Base-by-base conservation (phyloP, 2,888 invertebrate species). In the Ypsolopha sequella region DNA sequence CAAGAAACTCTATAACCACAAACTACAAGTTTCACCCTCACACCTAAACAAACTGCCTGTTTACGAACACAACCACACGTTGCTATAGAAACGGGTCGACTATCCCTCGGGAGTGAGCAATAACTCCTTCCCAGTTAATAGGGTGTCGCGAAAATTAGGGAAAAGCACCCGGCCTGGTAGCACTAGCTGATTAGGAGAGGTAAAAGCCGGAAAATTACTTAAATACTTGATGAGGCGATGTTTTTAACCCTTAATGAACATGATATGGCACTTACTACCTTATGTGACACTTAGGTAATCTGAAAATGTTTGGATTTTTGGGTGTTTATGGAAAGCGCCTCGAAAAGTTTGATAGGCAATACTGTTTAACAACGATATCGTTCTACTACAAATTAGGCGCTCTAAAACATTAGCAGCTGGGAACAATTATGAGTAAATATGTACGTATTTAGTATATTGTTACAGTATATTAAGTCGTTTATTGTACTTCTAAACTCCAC, bases 71-170 rank as follows among this genome's bases (percentile, higher is more conserved):
- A 68, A 54, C 43, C 55, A 7, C 58, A 35, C 58, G 77, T 80
- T 62, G 61, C 68, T 64, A 71, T 69, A 65, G 68, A 63, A 64
- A 80, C 78, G 56, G 56, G 56, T 60, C 62, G 64, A 65, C 68
- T 46, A 74, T 76, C 77, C 74, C 76, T 70, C 63, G 65, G 64
- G 71, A 75, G 65, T 63, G 66, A 66, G 73, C 71, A 73, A 80
- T 80, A 77, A 78, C 72, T 76, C 70, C 72, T 66, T 74, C 70
- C 73, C 70, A 68, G 72, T 76, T 81, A 80, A 78, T 78, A 74
- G 75, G 73, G 74, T 76, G 76, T 73, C 78, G 68, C 71, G 72
- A 72, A 80, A 81, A 80, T 81, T 80, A 79, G 76, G 75, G 62
- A 76, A 24, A 76, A 76, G 68, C 73, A 71, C 60, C 73, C 73